Evolutionary conservation across 2,797 vertebrate genomes (phyloP), one percentile per base, ranked within the genome.

Genomic region (Lepilemur septentrionalis): DNA sequence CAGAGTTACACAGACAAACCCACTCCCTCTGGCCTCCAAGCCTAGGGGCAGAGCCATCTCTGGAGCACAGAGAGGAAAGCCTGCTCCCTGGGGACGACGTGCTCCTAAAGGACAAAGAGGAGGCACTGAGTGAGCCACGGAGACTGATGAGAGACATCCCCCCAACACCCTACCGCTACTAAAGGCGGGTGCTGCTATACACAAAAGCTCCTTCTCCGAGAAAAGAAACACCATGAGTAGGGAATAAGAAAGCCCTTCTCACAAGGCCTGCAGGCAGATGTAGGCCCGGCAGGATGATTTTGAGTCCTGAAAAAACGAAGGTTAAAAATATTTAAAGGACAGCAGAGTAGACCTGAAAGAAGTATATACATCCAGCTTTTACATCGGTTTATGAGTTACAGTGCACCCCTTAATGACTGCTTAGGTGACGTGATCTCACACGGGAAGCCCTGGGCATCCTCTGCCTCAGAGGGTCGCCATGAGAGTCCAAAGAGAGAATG

Each of bases 151-250:
- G 41, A 89, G 69, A 86, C 48, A 7, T 28, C 7, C 41, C 32
- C 12, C 6, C 35, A 22, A 22, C 72, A 57, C 9, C 46, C 22
- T 30, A 55, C 32, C 11, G 4, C 10, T 20, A 5, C 3, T 63
- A 72, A 38, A 73, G 13, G 6, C 32, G 35, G n/a, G 14, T 30
- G 50, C 70, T 25, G 7, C 17, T 22, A 3, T 11, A 0, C 1
- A 23, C 0, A 9, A 48, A 18, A 23, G 35, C n/a, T 25, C 46
- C 59, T 92, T 72, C 30, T 61, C 50, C 9, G 17, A 18, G 28
- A 20, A 50, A 22, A 48, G 14, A 18, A 28, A 20, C 13, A 10
- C 0, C 0, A 10, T 17, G 8, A 61, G 41, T 7, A 2, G 5
- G 52, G 30, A 30, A 41, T 28, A 65, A 43, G 32, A 46, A n/a